A percentile compares a stretch with the other conserved stretches of the same genome.
Conservation (phyloP, 2,113 vertebrate species). For the Cottus gobio region DNA sequence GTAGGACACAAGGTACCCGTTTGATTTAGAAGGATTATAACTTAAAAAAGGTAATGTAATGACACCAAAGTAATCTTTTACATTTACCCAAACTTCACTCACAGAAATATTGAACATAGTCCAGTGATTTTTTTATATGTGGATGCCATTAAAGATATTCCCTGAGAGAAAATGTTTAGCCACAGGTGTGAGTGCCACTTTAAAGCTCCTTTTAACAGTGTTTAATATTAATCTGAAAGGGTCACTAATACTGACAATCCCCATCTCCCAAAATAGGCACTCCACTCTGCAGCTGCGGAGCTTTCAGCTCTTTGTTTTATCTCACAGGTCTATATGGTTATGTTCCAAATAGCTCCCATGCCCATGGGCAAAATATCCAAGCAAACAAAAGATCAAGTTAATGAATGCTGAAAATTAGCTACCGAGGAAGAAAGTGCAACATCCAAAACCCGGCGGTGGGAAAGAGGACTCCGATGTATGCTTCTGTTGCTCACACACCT, state of each 20-base stretch:
- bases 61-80: neutral
- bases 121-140: neutral
- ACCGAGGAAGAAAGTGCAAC: neutral
- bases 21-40: neutral
- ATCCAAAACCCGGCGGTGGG: neutral
- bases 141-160: neutral
- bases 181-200: constrained; percentile 3
- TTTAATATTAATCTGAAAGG: constrained; percentile 6
- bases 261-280: neutral
- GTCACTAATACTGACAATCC: neutral
- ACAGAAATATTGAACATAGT: neutral
- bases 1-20: neutral
- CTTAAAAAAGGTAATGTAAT: neutral
- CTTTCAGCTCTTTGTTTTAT: constrained; percentile 17
- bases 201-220: neutral
- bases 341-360: neutral
- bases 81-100: neutral
- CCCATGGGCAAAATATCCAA: constrained; percentile 19
- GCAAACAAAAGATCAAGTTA: constrained; percentile 21
- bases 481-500: neutral
- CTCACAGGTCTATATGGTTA: constrained; percentile 4
- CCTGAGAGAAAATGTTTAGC: neutral
- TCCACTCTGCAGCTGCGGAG: constrained; percentile 2
- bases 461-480: neutral
- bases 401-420: constrained; percentile 9